These are phyloP conservation scores for Anoplolepis gracilipes DNA, from an alignment of 1,140 invertebrate species.

Conservation along the genomic window DNA sequence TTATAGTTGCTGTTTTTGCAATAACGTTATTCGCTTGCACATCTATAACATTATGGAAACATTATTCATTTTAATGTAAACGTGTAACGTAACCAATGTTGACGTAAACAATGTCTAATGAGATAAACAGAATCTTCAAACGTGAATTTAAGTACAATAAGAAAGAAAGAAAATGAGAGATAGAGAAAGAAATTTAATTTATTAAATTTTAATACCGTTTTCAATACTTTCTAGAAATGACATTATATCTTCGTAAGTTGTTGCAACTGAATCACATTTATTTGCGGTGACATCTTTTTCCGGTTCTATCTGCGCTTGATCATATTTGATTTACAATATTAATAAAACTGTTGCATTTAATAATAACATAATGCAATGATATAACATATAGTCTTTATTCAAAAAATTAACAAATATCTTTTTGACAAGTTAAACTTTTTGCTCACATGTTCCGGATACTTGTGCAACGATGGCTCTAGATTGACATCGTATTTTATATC, in stretches of 20 bases:
- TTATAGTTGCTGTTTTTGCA: background rate
- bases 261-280: slow-evolving; percentile 48
- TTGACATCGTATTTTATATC: slow-evolving; percentile 26
- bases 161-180: too few species aligned
- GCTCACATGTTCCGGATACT: slow-evolving; percentile 62
- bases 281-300: slow-evolving; percentile 76
- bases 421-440: slow-evolving; percentile 18
- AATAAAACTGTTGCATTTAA: slow-evolving; percentile 23
- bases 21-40: background rate
- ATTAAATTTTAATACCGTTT: slow-evolving; percentile 62
- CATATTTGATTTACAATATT: slow-evolving; percentile 1
- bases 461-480: background rate
- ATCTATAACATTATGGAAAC: background rate
- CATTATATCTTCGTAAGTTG: slow-evolving; percentile 82
- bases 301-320: slow-evolving; percentile 72
- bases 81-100: too few species aligned
- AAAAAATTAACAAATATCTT: slow-evolving; percentile 31
- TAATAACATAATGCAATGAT: slow-evolving; percentile 29
- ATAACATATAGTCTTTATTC: slow-evolving; percentile 22
- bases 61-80: slow-evolving; percentile 4
- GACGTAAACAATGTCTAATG: too few species aligned
- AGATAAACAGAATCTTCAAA: background rate
- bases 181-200: background rate
- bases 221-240: slow-evolving; percentile 77
- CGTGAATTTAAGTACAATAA: background rate